Conservation (phyloP, 2,888 invertebrate genomes). For the Chalcis sispes region DNA sequence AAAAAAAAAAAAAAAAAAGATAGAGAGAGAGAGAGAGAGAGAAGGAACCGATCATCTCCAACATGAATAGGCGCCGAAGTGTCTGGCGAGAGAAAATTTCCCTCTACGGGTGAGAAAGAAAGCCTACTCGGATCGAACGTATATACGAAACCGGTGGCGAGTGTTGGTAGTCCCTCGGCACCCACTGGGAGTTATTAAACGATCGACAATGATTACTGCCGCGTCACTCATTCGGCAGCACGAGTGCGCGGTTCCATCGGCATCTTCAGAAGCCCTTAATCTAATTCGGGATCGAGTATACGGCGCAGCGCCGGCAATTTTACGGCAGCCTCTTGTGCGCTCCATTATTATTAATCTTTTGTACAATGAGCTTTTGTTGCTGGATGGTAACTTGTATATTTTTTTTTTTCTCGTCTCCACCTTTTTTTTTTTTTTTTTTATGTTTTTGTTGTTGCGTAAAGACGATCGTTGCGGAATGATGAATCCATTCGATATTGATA, state of each 20-base stretch:
- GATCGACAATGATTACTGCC: constrained; percentile 71
- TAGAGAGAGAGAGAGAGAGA: background rate
- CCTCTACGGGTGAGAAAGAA: background rate
- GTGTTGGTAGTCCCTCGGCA: constrained; percentile 63
- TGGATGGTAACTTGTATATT: background rate
- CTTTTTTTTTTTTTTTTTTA: no score
- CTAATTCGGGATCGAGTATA: constrained; percentile 63
- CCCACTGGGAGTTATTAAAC: constrained; percentile 71
- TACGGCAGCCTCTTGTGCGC: constrained; percentile 13
- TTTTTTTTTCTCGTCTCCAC: background rate
- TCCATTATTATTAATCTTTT: background rate
- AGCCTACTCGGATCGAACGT: background rate
- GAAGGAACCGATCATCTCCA: background rate
- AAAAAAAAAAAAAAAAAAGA: background rate
- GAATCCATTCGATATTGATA: no score
- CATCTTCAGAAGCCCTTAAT: constrained; percentile 71
- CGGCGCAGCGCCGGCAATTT: constrained; percentile 31
- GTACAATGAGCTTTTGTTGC: constrained; percentile 11
- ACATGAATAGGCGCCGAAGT: constrained; percentile 15
- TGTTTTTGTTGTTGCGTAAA: no score
- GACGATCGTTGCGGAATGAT: no score
- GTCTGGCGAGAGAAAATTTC: constrained; percentile 6
- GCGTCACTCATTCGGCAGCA: constrained; percentile 68
- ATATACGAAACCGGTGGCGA: constrained; percentile 62
- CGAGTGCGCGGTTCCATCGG: constrained; percentile 57